Evolutionary conservation across 1,140 invertebrate species (phyloP).

Genomic region (Eumeta japonica): DNA sequence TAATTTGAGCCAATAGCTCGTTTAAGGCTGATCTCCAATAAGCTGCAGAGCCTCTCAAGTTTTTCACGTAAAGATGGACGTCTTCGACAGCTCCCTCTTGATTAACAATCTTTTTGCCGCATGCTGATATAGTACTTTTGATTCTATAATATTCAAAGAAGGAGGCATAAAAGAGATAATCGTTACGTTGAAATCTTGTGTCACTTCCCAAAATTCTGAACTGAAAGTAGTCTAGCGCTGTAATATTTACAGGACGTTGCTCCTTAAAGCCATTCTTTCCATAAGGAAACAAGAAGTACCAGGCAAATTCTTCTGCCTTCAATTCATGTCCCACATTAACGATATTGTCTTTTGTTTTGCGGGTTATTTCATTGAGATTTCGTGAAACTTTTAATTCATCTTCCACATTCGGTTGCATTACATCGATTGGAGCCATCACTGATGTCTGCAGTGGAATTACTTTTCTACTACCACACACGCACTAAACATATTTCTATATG

Average conservation of each 20-base stretch:
- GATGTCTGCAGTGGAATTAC: conserved; percentile 25
- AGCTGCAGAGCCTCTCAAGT: conserved; percentile 24
- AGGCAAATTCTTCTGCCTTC: conserved; percentile 41
- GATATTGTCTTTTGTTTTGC: conserved; percentile 32
- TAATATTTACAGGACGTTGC: conserved; percentile 29
- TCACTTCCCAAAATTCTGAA: conserved; percentile 30
- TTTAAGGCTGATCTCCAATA: conserved; percentile 21
- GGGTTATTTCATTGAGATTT: conserved; percentile 25
- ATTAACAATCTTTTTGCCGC: conserved; percentile 22
- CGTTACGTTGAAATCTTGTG: too few relatives aligned
- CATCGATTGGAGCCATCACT: conserved; percentile 24
- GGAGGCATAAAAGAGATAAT: conserved; percentile 49
- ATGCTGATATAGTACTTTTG: conserved; percentile 26
- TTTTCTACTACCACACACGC: too few relatives aligned
- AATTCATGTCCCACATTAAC: conserved; percentile 27
- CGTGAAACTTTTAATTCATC: conserved; percentile 23
- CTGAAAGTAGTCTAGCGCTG: conserved; percentile 40
- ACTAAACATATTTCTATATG: too few relatives aligned
- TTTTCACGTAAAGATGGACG: conserved; percentile 24
- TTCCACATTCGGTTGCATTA: conserved; percentile 24
- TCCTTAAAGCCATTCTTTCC: too few relatives aligned
- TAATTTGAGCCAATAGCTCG: conserved; percentile 19
- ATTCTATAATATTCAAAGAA: conserved; percentile 31
- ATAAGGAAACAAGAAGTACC: conserved; percentile 35
- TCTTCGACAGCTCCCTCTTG: conserved; percentile 23